Conservation (phyloP, 2,888 invertebrate species). For the Proisotoma minuta region DNA sequence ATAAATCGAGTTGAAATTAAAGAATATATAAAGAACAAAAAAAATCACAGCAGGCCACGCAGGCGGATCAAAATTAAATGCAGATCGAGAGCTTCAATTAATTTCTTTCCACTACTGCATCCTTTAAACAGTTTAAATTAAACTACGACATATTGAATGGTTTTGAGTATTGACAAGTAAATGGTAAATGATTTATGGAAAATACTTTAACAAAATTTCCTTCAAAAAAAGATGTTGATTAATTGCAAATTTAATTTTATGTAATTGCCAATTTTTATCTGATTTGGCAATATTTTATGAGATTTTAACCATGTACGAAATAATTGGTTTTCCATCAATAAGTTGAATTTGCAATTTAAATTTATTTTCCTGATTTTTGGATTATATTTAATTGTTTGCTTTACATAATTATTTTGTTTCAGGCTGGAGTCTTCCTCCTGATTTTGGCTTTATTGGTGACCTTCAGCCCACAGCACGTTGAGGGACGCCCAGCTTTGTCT, state of each 20-base stretch:
- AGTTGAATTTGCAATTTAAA: too few species aligned
- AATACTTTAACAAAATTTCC: not conserved
- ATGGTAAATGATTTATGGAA: not conserved
- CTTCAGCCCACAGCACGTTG: not conserved
- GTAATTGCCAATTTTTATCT: not conserved
- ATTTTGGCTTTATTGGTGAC: not conserved
- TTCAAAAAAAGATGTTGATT: not conserved
- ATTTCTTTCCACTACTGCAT: too few species aligned
- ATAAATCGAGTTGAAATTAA: too few species aligned
- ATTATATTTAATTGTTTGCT: not conserved
- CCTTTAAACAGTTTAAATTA: too few species aligned
- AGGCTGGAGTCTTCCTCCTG: conserved; percentile 5
- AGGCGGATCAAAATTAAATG: too few species aligned
- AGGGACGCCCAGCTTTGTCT: not conserved
- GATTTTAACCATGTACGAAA: too few species aligned
- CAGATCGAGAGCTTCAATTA: too few species aligned
- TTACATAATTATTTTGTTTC: not conserved
- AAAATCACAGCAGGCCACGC: not conserved
- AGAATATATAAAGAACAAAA: not conserved
- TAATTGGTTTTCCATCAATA: too few species aligned
- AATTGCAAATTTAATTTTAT: not conserved
- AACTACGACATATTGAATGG: not conserved
- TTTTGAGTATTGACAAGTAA: not conserved
- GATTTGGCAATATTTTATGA: not conserved
- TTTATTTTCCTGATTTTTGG: not conserved